Evolutionary conservation across 2,888 invertebrate genomes (phyloP).

Genomic region (Cerastis rubricosa): DNA sequence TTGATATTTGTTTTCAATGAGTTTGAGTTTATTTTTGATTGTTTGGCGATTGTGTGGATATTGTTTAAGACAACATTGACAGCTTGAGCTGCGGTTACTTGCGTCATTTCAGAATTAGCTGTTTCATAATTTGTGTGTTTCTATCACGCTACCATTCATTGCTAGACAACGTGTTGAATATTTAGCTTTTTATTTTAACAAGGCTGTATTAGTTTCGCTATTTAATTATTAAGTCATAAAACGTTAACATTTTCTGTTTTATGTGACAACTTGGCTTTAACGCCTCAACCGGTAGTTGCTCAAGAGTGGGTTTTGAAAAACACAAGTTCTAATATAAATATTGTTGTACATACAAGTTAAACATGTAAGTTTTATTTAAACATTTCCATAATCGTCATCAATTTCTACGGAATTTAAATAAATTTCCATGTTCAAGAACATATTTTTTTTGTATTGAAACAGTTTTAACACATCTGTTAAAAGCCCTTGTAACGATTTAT

Average conservation of each 20-base stretch:
- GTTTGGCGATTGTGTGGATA: conserved; percentile 50
- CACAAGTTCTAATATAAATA: conserved; percentile 60
- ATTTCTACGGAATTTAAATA: conserved; percentile 56
- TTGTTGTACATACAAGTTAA: conserved; percentile 28
- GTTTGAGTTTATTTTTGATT: conserved; percentile 57
- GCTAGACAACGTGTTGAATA: conserved; percentile 11
- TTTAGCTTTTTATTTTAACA: conserved; percentile 11
- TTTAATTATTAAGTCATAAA: conserved; percentile 28
- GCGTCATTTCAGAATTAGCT: conserved; percentile 42
- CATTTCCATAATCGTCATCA: conserved; percentile 26
- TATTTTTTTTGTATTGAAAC: conserved; percentile 51
- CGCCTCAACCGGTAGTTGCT: conserved; percentile 24
- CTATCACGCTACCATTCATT: conserved; percentile 31
- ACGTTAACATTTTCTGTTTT: conserved; percentile 36
- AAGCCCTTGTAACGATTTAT: conserved; percentile 51
- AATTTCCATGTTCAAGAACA: conserved; percentile 44
- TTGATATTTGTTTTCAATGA: conserved; percentile 43
- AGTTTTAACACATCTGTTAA: conserved; percentile 36
- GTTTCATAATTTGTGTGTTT: conserved; percentile 49
- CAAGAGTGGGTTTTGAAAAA: conserved; percentile 60
- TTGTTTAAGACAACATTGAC: conserved; percentile 50
- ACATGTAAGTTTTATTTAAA: conserved; percentile 25
- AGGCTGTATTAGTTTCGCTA: conserved; percentile 13
- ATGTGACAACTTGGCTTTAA: conserved; percentile 22
- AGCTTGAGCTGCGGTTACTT: conserved; percentile 41